Evolutionary conservation across 2,888 invertebrate species (phyloP), one percentile per base, ranked within the genome.

Genomic region (Elmis aenea): DNA sequence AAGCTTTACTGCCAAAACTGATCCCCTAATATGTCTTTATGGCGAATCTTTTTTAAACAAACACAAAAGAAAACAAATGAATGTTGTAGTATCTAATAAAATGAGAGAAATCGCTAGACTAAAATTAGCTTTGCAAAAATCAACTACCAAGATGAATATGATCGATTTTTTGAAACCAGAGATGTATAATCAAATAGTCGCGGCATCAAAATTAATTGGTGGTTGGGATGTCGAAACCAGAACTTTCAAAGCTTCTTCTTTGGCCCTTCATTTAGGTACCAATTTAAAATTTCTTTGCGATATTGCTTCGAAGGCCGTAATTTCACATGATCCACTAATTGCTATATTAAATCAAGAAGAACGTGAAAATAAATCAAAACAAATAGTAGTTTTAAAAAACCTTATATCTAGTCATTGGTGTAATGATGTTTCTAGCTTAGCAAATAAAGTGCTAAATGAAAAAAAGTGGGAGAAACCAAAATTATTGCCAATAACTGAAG

Each of bases 361-460:
- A 5, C 1, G 16, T 11, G 14, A 39, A 9, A n/a, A 26, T 20
- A 21, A 6, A 5, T 11, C 6, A 16, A 37, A 33, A 26, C 5
- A 34, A 10, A 31, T 38, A 5, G 2, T 4, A n/a, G 38, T 31
- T 16, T n/a, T 38, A 2, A 12, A 25, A n/a, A 27, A 38, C 1
- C 33, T 42, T 21, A 34, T 38, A 13, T 14, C 3, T 2, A 27
- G 11, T 24, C 42, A 42, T 22, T 42, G 31, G 38, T 38, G 34
- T 16, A 42, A 42, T 12, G 42, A 42, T 23, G 8, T 42, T 20
- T 30, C 42, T 6, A 34, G 38, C 26, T 28, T 42, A 14, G 42
- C 38, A n/a, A 26, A 34, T 11, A 42, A 38, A 27, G 27, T 26
- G 8, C 16, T 42, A 23, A 42, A 38, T 15, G 31, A 33, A 24